These are phyloP conservation scores for Tenualosa ilisha DNA, from an alignment of 2,797 vertebrate genomes.

Conservation along the genomic window DNA sequence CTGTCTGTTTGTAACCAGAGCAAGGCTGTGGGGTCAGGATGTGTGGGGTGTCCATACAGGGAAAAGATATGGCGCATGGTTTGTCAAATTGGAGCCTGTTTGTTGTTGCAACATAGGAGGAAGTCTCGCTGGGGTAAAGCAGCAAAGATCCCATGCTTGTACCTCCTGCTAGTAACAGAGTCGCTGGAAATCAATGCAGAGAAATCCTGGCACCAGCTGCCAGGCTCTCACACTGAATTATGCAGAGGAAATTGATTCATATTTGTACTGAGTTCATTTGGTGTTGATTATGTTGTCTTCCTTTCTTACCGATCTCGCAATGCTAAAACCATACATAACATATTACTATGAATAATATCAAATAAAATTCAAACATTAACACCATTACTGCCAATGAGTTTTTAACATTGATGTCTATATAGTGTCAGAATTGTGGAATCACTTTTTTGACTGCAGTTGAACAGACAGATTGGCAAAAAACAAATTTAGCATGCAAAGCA, in stretches of 20 bases:
- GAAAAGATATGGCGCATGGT: background rate
- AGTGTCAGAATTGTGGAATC: background rate
- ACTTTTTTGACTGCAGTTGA: background rate
- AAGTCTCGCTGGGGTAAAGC: background rate
- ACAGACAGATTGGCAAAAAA: background rate
- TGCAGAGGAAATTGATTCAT: background rate
- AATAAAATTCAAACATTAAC: background rate
- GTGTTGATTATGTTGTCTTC: background rate
- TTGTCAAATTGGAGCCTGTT: background rate
- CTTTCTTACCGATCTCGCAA: background rate
- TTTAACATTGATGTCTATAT: background rate
- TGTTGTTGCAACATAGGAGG: background rate
- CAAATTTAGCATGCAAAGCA: background rate
- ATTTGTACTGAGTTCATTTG: background rate
- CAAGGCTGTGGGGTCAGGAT: background rate
- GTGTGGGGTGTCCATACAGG: background rate
- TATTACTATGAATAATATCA: background rate
- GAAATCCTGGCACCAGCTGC: background rate
- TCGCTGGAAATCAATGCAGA: background rate
- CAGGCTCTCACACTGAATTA: background rate
- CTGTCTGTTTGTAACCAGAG: background rate
- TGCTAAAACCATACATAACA: background rate
- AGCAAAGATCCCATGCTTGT: background rate
- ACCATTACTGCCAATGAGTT: background rate
- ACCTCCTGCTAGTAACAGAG: background rate